Percentiles rank a stretch among this genome's conserved stretches.
Evolutionary conservation across 2,888 invertebrate species (phyloP).

Genomic region (Salticus scenicus): DNA sequence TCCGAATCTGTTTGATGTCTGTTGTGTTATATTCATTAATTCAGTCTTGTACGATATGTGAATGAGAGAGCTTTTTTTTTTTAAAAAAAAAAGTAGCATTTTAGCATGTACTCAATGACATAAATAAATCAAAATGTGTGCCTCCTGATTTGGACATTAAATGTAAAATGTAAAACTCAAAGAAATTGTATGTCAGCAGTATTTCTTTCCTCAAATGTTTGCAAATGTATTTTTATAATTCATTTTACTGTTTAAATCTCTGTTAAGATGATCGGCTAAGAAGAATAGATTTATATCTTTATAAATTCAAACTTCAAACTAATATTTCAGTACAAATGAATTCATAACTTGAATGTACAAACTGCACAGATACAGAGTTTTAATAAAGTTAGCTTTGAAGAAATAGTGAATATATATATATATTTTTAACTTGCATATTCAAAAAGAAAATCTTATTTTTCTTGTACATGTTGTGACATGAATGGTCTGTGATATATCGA

Average conservation of each 20-base stretch:
- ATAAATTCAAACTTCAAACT: constrained; percentile 11
- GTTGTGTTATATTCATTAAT: no score
- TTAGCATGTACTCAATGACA: background rate
- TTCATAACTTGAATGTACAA: background rate
- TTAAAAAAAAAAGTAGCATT: no score
- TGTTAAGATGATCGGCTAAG: constrained; percentile 4
- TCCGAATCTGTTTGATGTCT: no score
- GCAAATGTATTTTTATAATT: constrained; percentile 14
- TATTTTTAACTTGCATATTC: constrained; percentile 6
- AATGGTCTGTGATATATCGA: constrained; percentile 17
- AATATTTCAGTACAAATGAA: constrained; percentile 3
- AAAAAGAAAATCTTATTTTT: constrained; percentile 11
- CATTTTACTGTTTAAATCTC: background rate
- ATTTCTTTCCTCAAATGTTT: constrained; percentile 8
- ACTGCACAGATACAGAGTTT: constrained; percentile 9
- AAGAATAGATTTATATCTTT: constrained; percentile 11
- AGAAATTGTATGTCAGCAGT: background rate
- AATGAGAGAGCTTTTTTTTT: no score
- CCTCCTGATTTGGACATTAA: background rate
- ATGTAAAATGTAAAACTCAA: background rate
- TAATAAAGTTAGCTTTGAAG: background rate
- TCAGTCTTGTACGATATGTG: no score
- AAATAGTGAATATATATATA: background rate
- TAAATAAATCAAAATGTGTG: constrained; percentile 2
- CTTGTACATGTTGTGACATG: background rate